Evolutionary conservation across 2,113 vertebrate species (phyloP), one percentile per base, ranked within the genome.

Genomic region (Cromileptes altivelis): DNA sequence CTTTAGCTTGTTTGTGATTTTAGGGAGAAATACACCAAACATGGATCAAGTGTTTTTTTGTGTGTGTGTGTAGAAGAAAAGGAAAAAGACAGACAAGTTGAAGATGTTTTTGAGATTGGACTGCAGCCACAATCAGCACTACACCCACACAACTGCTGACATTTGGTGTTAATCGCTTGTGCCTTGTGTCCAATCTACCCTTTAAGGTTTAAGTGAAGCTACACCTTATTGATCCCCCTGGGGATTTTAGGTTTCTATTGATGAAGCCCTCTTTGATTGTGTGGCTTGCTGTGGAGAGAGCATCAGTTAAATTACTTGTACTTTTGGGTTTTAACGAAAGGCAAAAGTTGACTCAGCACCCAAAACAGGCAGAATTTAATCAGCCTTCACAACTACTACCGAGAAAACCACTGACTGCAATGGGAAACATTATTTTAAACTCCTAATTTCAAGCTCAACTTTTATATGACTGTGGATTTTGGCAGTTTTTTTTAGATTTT

Each of bases 91-190:
- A 11, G 6, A 4, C 18, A 6, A 57, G 25, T 33, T 68, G 18
- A 17, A 49, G 25, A 47, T 9, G 5, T 18, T 55, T 55, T 65
- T 40, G 42, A 45, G 30, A 58, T 42, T 71, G 30, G 27, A 52
- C 40, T 6, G 6, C 50, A 49, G 78, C 50, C 37, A 63, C 30
- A 15, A 30, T 30, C 18, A 17, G 56, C 27, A 52, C 17, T 3
- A 30, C 4, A 69, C 45, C 15, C 53, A 52, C 55, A 55, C 23
- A 68, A 18, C 25, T 50, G 23, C 53, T 84, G 75, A 78, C 55
- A 68, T 73, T 62, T 69, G 37, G 21, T 56, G 70, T 62, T 74
- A 47, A 78, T 78, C 15, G 3, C 65, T n/a, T 1, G 33, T 6
- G 27, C 19, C 49, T 50, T 7, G 37, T 49, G 50, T 56, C 67